A percentile compares a stretch with the other conserved stretches of the same genome.
These are phyloP conservation scores for Pedetes capensis DNA, from an alignment of 2,113 vertebrate species.

Conservation along the genomic window DNA sequence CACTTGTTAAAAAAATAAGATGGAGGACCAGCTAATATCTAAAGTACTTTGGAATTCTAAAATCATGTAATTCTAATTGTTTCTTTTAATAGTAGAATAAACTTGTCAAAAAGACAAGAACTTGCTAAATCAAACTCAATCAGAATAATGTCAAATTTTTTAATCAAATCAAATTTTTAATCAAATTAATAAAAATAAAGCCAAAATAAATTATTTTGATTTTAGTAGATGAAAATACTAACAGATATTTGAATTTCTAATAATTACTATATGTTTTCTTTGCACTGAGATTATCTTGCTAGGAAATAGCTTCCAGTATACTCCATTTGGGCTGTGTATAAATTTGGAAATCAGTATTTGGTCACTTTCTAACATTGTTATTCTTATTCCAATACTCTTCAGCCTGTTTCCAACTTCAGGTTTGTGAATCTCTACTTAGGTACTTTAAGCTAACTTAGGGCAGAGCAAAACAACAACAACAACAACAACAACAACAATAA, in stretches of 20 bases:
- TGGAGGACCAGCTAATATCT: background rate
- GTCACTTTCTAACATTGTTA: background rate
- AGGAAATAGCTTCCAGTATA: background rate
- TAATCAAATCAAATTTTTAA: background rate
- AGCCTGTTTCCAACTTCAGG: background rate
- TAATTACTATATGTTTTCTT: background rate
- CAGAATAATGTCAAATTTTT: background rate
- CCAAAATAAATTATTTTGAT: slow-evolving; percentile 11
- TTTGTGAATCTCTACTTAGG: background rate
- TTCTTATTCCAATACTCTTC: background rate
- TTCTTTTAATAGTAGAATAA: background rate
- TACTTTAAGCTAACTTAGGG: background rate
- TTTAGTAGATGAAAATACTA: slow-evolving; percentile 13
- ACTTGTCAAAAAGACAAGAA: background rate
- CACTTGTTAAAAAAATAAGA: background rate
- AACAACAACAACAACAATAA: too few relatives aligned
- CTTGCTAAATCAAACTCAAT: slow-evolving; percentile 23
- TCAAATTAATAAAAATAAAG: slow-evolving; percentile 3
- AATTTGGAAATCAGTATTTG: background rate
- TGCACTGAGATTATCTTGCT: background rate
- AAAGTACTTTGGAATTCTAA: background rate
- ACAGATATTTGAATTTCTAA: background rate
- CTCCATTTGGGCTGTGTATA: background rate
- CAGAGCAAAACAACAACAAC: too few relatives aligned
- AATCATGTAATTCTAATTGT: background rate